phyloP scores from a whole-genome alignment of 2,797 vertebrate species.

The Uromys caudimaculatus region DNA sequence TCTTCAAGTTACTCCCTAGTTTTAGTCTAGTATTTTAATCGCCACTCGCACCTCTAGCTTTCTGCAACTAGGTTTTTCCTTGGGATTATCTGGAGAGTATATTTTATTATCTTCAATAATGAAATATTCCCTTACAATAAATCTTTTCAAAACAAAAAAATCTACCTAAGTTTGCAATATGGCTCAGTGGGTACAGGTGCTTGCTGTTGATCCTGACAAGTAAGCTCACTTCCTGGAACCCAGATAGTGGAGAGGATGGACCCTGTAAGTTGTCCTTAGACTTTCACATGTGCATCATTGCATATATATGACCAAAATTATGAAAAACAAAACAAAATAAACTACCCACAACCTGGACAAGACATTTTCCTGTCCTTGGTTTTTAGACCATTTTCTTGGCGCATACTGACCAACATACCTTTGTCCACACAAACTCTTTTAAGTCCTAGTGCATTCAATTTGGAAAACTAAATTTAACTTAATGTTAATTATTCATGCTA shows the following conservation, averaged over 20 bases:
- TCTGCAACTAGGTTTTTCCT: slow-evolving; percentile 15
- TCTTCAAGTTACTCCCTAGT: not conserved
- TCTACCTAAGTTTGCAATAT: not conserved
- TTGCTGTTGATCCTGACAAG: not conserved
- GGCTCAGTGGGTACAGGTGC: not conserved
- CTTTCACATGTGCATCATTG: not conserved
- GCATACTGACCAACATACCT: not conserved
- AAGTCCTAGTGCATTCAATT: slow-evolving; percentile 23
- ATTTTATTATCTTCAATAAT: slow-evolving; percentile 33
- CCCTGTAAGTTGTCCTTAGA: not conserved
- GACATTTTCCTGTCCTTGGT: not conserved
- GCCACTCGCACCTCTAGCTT: not conserved
- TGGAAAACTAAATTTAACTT: slow-evolving; percentile 4
- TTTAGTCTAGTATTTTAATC: not conserved
- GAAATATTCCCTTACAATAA: not conserved
- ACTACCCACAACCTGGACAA: not conserved
- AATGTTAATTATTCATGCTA: slow-evolving; percentile 4
- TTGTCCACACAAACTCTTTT: not conserved
- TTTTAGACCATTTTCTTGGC: not conserved
- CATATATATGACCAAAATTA: not conserved
- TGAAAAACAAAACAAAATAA: not conserved
- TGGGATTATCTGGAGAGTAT: not conserved
- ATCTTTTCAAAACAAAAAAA: not conserved
- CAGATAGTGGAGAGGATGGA: not conserved
- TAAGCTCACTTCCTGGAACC: not conserved